Evolutionary conservation across 2,888 invertebrate genomes (phyloP).

Genomic region (Heliconius hortense): DNA sequence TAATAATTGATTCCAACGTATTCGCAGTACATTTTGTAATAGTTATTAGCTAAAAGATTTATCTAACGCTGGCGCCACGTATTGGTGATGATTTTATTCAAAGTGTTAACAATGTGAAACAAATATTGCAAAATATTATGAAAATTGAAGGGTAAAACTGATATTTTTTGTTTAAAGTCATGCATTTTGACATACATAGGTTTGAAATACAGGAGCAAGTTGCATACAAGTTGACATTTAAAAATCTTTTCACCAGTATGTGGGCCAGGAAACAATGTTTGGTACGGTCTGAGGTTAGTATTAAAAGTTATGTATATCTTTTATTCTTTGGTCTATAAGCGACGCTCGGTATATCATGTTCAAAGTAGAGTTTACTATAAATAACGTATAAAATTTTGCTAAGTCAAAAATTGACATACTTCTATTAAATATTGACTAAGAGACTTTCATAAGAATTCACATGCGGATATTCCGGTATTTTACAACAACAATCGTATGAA

Average conservation of each 20-base stretch:
- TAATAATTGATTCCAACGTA: slow-evolving; percentile 44
- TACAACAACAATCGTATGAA: slow-evolving; percentile 58
- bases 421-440: slow-evolving; percentile 80
- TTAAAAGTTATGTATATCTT: slow-evolving; percentile 74
- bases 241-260: slow-evolving; percentile 49
- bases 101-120: not conserved
- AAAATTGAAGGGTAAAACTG: not conserved
- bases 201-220: slow-evolving; percentile 5
- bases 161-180: not conserved
- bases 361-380: slow-evolving; percentile 71
- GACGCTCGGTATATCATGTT: slow-evolving; percentile 70
- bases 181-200: not conserved
- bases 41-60: slow-evolving; percentile 39
- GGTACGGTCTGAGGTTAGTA: slow-evolving; percentile 80
- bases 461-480: slow-evolving; percentile 65
- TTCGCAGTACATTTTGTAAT: slow-evolving; percentile 28
- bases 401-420: slow-evolving; percentile 82
- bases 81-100: slow-evolving; percentile 19
- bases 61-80: slow-evolving; percentile 37
- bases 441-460: slow-evolving; percentile 80
- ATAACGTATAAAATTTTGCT: slow-evolving; percentile 82
- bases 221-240: slow-evolving; percentile 21
- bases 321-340: slow-evolving; percentile 79
- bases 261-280: slow-evolving; percentile 75
- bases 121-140: not conserved